phyloP scores from a whole-genome alignment of 1,140 invertebrate species.

The Aphelenchoides fujianensis region DNA sequence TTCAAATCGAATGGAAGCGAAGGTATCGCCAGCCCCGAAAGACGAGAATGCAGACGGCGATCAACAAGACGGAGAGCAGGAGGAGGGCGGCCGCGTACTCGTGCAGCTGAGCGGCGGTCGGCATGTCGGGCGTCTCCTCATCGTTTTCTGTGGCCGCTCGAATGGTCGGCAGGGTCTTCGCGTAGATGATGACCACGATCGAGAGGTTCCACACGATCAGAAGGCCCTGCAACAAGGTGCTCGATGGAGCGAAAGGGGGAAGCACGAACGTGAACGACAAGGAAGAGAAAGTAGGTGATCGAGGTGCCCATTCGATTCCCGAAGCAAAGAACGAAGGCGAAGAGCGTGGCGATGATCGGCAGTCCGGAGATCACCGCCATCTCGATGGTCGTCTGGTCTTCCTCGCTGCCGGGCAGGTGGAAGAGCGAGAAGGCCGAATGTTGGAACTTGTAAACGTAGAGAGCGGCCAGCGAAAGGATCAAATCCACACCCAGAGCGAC shows the following conservation, averaged over 20 bases:
- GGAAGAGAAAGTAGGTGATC: neutral
- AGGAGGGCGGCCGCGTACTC: neutral
- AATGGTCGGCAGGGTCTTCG: no score
- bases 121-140: no score
- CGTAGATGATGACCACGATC: neutral
- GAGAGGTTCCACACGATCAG: neutral
- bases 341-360: neutral
- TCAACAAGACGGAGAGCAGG: neutral
- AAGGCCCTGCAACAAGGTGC: neutral
- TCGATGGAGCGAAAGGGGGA: no score
- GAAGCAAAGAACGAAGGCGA: neutral
- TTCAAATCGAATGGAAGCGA: no score
- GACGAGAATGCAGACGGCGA: no score
- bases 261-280: neutral
- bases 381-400: neutral
- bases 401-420: neutral
- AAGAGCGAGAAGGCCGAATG: neutral
- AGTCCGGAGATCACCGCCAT: neutral
- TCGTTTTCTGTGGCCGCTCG: no score
- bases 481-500: neutral
- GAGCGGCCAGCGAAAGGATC: neutral
- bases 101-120: neutral
- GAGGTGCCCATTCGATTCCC: neutral
- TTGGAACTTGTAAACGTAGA: slow-evolving; percentile 1
- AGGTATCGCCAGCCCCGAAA: neutral